Evolutionary conservation across 1,140 invertebrate genomes (phyloP).

Genomic region (Drosophila sechellia): DNA sequence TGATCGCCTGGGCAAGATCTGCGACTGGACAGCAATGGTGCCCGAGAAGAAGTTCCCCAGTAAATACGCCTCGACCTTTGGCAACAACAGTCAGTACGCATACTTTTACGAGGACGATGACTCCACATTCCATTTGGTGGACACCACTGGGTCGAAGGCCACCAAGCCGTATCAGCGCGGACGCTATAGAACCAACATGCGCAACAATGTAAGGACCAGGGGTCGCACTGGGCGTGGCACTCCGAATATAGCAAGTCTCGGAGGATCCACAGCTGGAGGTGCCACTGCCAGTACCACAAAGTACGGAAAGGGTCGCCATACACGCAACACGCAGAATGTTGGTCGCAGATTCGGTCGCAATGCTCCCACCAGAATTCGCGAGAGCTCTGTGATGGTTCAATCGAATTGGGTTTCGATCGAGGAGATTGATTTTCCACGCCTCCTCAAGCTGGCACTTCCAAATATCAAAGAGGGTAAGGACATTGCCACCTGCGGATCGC

Average conservation of each 20-base stretch:
- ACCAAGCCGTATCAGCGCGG: slow-evolving; percentile 94
- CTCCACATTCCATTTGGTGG: slow-evolving; percentile 97
- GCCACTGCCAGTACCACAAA: slow-evolving; percentile 87
- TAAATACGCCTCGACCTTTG: slow-evolving; percentile 98
- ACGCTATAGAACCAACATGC: slow-evolving; percentile 91
- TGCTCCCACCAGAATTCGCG: slow-evolving; percentile 95
- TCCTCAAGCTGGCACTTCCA: slow-evolving; percentile 96
- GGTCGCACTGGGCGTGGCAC: slow-evolving; percentile 89
- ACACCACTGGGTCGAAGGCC: slow-evolving; percentile 89
- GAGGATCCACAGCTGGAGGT: slow-evolving; percentile 21
- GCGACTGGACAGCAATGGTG: slow-evolving; percentile 97
- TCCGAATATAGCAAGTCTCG: slow-evolving; percentile 82
- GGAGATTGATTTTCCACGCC: slow-evolving; percentile 98
- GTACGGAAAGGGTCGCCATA: slow-evolving; percentile 85
- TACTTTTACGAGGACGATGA: slow-evolving; percentile 99
- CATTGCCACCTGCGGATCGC: slow-evolving; percentile 93
- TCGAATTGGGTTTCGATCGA: slow-evolving; percentile 99
- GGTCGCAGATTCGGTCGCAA: slow-evolving; percentile 93
- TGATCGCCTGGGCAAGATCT: slow-evolving; percentile 98
- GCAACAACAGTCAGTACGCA: slow-evolving; percentile 96
- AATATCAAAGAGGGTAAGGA: slow-evolving; percentile 93
- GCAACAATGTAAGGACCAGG: slow-evolving; percentile 88
- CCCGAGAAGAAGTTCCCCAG: slow-evolving; percentile 96
- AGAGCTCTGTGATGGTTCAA: slow-evolving; percentile 98
- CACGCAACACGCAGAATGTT: slow-evolving; percentile 85